phyloP scores from a whole-genome alignment of 2,113 vertebrate species.

The Oncorhynchus tshawytscha region DNA sequence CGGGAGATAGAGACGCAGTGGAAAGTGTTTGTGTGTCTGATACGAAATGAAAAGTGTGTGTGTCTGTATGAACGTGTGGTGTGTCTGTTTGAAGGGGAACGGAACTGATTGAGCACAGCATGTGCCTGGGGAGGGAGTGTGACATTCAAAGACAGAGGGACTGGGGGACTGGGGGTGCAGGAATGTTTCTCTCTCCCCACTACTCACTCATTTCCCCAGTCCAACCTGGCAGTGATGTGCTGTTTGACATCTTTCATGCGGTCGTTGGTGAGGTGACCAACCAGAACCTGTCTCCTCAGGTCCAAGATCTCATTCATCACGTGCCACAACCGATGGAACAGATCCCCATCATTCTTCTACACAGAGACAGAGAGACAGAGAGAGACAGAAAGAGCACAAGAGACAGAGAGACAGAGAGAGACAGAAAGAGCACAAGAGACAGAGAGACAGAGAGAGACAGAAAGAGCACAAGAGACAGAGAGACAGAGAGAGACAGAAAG shows the following conservation, averaged over 20 bases:
- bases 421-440: neutral
- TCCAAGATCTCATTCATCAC: conserved; percentile 99
- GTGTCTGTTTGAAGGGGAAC: no score
- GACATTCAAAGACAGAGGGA: conserved; percentile 40
- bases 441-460: neutral
- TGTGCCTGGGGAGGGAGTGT: conserved; percentile 29
- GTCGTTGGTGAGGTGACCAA: conserved; percentile 94
- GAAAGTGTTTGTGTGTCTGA: no score
- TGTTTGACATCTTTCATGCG: conserved; percentile 96
- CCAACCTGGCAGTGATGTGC: conserved; percentile 95
- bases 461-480: neutral
- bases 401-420: neutral
- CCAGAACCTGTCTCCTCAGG: conserved; percentile 90
- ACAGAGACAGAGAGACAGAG: neutral
- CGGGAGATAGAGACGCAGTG: neutral
- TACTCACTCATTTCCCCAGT: conserved; percentile 99
- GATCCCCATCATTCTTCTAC: conserved; percentile 96
- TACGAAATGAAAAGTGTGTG: neutral
- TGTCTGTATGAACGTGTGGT: neutral
- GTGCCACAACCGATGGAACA: conserved; percentile 97
- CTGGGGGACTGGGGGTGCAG: no score
- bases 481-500: neutral
- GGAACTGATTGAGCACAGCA: conserved; percentile 4
- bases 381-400: neutral
- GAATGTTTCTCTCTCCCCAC: neutral